These are phyloP conservation scores for Amblyraja radiata DNA, from an alignment of 2,797 vertebrate species.

Conservation along the genomic window DNA sequence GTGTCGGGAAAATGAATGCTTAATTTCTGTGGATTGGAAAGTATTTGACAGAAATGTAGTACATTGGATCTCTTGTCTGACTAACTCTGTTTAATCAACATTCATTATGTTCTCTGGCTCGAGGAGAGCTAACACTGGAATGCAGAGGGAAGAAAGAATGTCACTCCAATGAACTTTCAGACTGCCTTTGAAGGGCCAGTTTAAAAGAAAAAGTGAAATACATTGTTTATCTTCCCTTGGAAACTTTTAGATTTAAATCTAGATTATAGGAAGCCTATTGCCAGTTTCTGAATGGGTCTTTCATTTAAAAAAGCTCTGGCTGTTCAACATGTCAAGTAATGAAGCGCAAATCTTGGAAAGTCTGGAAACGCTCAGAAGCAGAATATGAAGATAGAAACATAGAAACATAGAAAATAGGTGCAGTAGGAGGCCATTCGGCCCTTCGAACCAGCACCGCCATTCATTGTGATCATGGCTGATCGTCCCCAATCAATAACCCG, in stretches of 20 bases:
- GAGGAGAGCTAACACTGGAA: neutral
- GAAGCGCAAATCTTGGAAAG: neutral
- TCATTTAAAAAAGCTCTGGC: neutral
- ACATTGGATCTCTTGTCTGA: neutral
- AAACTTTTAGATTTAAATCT: neutral
- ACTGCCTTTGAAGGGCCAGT: neutral
- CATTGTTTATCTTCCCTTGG: neutral
- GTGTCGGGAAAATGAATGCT: neutral
- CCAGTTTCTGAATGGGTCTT: neutral
- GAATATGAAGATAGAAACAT: neutral
- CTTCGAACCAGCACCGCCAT: too few relatives aligned
- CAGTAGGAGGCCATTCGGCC: too few relatives aligned
- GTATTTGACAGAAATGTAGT: neutral
- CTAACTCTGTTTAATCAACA: neutral
- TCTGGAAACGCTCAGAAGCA: neutral
- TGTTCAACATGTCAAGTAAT: neutral
- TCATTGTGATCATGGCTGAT: too few relatives aligned
- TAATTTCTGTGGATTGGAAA: neutral
- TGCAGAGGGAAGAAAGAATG: neutral
- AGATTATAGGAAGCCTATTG: neutral
- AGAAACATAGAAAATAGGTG: too few relatives aligned
- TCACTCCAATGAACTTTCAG: neutral
- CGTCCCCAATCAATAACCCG: too few relatives aligned
- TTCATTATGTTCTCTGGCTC: slow-evolving; percentile 15
- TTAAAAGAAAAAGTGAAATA: neutral